phyloP scores from a whole-genome alignment of 2,888 invertebrate genomes.

The Diadegma fenestrale region DNA sequence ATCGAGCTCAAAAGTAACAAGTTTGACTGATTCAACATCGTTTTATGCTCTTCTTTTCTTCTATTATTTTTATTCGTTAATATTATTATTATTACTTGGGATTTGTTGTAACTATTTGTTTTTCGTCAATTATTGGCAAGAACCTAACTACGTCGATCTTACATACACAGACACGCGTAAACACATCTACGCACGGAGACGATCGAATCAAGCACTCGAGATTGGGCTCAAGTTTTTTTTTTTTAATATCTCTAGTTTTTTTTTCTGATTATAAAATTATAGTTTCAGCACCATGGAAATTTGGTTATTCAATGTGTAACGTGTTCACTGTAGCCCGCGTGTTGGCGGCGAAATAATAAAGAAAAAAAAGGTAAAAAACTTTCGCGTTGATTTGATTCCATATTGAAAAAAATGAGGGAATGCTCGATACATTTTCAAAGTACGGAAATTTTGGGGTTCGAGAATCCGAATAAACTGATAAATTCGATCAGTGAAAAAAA shows the following conservation, averaged over 20 bases:
- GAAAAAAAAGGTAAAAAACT: slow-evolving; percentile 8
- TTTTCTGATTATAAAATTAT: slow-evolving; percentile 28
- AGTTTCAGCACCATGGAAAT: slow-evolving; percentile 64
- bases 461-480: not conserved
- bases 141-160: slow-evolving; percentile 60
- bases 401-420: not conserved
- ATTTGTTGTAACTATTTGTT: not conserved
- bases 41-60: slow-evolving; percentile 4
- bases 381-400: not conserved
- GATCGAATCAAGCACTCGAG: slow-evolving; percentile 31
- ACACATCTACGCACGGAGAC: slow-evolving; percentile 30
- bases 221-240: slow-evolving; percentile 55
- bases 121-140: slow-evolving; percentile 65
- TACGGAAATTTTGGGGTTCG: not conserved
- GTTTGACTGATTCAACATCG: slow-evolving; percentile 45
- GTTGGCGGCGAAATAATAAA: slow-evolving; percentile 10
- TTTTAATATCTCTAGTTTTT: not conserved
- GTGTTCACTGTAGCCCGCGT: slow-evolving; percentile 20
- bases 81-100: slow-evolving; percentile 2
- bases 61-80: not conserved
- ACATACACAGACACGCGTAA: slow-evolving; percentile 25
- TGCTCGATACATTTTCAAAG: too few relatives aligned
- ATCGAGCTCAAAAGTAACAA: slow-evolving; percentile 56
- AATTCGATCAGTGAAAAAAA: not conserved
- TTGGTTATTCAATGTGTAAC: slow-evolving; percentile 42